Conservation (phyloP, 53 echinoderm and acorn worm genomes). For the Patiria pectinifera region DNA sequence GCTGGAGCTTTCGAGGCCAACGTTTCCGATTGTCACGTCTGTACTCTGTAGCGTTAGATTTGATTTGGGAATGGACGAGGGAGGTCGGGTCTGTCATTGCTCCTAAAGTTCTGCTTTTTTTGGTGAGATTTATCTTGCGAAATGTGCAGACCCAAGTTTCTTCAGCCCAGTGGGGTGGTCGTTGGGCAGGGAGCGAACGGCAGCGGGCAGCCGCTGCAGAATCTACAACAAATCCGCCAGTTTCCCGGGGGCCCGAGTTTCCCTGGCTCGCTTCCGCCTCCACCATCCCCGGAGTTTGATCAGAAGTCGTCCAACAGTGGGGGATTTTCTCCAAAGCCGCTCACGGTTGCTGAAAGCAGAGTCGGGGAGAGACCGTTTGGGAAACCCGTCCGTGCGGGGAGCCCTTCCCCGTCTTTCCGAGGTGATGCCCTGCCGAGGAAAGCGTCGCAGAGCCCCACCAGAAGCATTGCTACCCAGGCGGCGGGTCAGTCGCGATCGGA, state of each 20-base stretch:
- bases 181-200: constrained; percentile 14
- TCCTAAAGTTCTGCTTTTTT: not conserved
- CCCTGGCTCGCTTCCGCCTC: not conserved
- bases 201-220: constrained; percentile 13
- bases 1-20: not conserved
- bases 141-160: constrained; percentile 60
- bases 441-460: constrained; percentile 44
- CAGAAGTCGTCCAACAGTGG: constrained; percentile 10
- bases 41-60: not conserved
- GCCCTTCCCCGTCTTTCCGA: not conserved
- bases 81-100: not conserved
- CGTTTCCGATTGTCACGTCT: not conserved
- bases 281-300: constrained; percentile 7
- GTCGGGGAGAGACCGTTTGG: not conserved
- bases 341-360: not conserved
- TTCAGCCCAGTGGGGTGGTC: constrained; percentile 26
- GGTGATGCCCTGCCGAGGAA: constrained; percentile 13
- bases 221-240: constrained; percentile 33
- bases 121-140: constrained; percentile 30
- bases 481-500: not conserved
- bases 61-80: not conserved
- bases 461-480: not conserved
- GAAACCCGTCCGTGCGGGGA: not conserved
- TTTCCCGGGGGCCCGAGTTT: constrained; percentile 1
- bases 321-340: not conserved